Evolutionary conservation across 2,888 invertebrate genomes (phyloP), one percentile per base, ranked within the genome.

Genomic region (Ptilodon capucinus): DNA sequence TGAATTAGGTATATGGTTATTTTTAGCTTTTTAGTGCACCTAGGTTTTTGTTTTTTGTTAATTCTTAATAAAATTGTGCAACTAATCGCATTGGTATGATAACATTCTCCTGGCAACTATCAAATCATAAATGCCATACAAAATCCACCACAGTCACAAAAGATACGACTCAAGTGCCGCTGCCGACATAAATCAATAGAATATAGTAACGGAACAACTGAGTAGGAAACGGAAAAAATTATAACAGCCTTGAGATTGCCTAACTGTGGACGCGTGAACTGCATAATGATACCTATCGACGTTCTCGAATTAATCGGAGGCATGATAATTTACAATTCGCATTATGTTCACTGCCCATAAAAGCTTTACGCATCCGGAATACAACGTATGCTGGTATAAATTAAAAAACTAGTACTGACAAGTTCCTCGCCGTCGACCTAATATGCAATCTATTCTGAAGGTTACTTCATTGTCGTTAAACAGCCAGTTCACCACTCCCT

Each of bases 231-330:
- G 51, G 40, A 43, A 51, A 41, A 48, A 46, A 23, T 47, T 14
- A 16, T 16, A 13, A 32, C 38, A 51, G 47, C 60, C 61, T 60
- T 60, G 57, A 60, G 45, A 50, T 42, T 49, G 17, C 34, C 49
- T 42, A 30, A 44, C 32, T 35, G 32, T 19, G 4, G 32, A 40
- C 45, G 40, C 48, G 44, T 38, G 57, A 42, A 48, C 16, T 25
- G 54, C 39, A 50, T 54, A 48, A 48, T 46, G 17, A 49, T 60
- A 50, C 17, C 18, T 28, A 44, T 34, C 36, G 34, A 34, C 48
- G 46, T 48, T 59, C 34, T 55, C 19, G 46, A 42, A 43, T 34
- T 40, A 14, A 21, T 40, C 5, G 30, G 4, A 4, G 16, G 25
- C 19, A 21, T 36, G 36, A 52, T 18, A 32, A 42, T 38, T 19